Base-by-base conservation (phyloP, 2,888 invertebrate species). In the Campoplex nolae region DNA sequence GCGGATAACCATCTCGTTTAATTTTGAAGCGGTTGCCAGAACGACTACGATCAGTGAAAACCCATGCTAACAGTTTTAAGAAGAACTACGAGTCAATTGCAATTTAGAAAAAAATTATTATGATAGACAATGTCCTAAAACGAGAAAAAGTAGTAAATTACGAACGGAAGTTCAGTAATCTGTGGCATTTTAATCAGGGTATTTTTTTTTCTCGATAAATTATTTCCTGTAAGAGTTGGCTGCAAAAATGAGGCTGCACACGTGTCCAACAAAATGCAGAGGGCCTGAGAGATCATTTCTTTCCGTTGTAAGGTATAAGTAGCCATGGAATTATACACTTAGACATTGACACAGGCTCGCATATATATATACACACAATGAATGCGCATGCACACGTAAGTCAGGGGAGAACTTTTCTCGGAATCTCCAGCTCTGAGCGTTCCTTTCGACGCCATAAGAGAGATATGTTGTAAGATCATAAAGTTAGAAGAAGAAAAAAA, bases 391-490 rank as follows among this genome's bases (percentile, higher is more conserved):
- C 67, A 67, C 62, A 74, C 73, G 80, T 62, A 48, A 76, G 67
- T 58, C 80, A 80, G 68, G 77, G 83, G 67, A 73, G 84, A 81
- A 84, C 54, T 75, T 74, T 86, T 86, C 86, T 81, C 45, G 86
- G 84, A 84, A 84, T 78, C 84, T 77, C 74, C 62, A 74, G 83
- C 71, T 74, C 68, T 23, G 84, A 68, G 74, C 23, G 56, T 74
- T 74, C 16, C 48, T 78, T 77, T 70, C 51, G 77, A 68, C 71
- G 62, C 28, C 23, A 65, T 65, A 23, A 79, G 56, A 67, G 68
- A 86, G 86, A 81, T 76, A 80, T 71, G 35, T 51, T 67, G 68
- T 67, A 77, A 58, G 80, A 86, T 84, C 86, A 74, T 86, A 86
- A 86, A 86, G 81, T 84, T 74, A 77, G 23, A 73, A 78, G 54